These are phyloP conservation scores for Lasioglossum baleicum DNA, from an alignment of 1,140 invertebrate species.

Conservation along the genomic window DNA sequence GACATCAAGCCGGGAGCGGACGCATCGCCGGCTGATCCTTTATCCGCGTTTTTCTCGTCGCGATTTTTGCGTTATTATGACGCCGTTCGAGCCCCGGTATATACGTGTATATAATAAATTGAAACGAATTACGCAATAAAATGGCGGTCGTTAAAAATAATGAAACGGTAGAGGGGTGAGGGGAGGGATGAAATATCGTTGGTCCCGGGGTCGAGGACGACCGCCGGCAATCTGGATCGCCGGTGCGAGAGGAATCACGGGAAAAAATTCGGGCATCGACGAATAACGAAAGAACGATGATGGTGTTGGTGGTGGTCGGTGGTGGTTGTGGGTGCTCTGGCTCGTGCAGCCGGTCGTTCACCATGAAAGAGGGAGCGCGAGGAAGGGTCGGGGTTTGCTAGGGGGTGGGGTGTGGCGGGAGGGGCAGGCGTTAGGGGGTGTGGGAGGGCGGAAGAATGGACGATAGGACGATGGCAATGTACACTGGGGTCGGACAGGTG, in stretches of 20 bases:
- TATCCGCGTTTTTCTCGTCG: not conserved
- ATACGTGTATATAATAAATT: constrained; percentile 17
- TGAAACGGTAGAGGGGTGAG: not conserved
- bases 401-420: not conserved
- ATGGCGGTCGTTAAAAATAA: constrained; percentile 33
- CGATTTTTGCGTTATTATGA: constrained; percentile 29
- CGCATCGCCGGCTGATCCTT: constrained; percentile 2
- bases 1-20: not conserved
- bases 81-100: not conserved
- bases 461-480: constrained; percentile 44
- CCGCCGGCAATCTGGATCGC: constrained; percentile 23
- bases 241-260: constrained; percentile 21
- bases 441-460: constrained; percentile 49
- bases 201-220: not conserved
- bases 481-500: constrained; percentile 47
- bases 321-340: not conserved
- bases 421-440: constrained; percentile 1
- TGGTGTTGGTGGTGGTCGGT: not conserved
- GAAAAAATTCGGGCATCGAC: constrained; percentile 57
- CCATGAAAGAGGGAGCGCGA: constrained; percentile 13
- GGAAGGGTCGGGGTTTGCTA: constrained; percentile 8
- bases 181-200: constrained; percentile 28
- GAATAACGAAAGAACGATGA: not conserved
- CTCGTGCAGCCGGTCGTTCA: constrained; percentile 11
- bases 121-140: constrained; percentile 38